Evolutionary conservation across 2,113 vertebrate species (phyloP).

Genomic region (Tetrao urogallus): DNA sequence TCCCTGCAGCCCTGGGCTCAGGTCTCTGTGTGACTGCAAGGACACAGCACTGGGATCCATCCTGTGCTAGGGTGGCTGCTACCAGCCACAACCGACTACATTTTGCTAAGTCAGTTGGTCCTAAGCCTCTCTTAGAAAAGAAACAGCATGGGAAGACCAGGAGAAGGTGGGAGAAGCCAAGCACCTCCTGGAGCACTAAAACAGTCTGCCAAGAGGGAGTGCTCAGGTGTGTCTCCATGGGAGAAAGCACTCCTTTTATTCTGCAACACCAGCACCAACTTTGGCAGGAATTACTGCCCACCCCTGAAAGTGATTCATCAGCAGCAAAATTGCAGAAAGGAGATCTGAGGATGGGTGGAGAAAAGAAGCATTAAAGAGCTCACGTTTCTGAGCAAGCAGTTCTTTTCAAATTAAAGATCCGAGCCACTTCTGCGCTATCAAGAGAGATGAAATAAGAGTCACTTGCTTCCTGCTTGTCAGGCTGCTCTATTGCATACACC

Average conservation of each 20-base stretch:
- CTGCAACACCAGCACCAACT: neutral
- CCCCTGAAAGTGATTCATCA: neutral
- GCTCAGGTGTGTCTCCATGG: neutral
- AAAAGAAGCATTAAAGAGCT: neutral
- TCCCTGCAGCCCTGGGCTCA: neutral
- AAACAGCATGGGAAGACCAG: neutral
- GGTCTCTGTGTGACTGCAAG: neutral
- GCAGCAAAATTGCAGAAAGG: neutral
- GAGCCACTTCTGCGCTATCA: neutral
- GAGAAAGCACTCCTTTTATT: neutral
- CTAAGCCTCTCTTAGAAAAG: neutral
- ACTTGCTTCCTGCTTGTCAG: neutral
- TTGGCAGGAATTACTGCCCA: neutral
- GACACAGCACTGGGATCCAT: neutral
- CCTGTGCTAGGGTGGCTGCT: neutral
- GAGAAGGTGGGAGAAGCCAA: neutral
- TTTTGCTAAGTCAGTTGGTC: neutral
- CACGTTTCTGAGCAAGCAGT: neutral
- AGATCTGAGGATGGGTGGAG: neutral
- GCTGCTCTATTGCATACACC: neutral
- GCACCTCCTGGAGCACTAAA: rapidly evolving
- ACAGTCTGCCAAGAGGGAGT: neutral
- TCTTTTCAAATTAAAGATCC: neutral
- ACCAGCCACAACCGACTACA: neutral
- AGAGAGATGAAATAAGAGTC: neutral